phyloP scores from a whole-genome alignment of 2,888 invertebrate species.

The Andrena dorsata region DNA sequence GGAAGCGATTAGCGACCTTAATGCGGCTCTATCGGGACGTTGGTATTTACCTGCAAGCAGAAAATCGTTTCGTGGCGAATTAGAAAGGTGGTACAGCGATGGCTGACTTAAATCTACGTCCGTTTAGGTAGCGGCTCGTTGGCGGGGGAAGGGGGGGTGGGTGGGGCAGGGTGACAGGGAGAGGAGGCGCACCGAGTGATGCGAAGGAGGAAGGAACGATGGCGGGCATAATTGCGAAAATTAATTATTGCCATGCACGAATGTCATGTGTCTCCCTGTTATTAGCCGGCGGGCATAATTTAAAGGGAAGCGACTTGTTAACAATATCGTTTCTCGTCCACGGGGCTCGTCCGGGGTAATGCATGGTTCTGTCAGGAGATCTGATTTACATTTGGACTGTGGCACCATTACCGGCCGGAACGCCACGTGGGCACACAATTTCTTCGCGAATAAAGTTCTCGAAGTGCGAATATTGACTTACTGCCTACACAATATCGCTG shows the following conservation, averaged over 20 bases:
- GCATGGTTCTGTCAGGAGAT: constrained; percentile 64
- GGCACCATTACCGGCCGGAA: background rate
- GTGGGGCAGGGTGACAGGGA: background rate
- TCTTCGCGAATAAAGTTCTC: background rate
- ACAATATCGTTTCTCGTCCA: constrained; percentile 70
- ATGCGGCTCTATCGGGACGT: constrained; percentile 45
- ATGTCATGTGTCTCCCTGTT: constrained; percentile 82
- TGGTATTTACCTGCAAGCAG: constrained; percentile 77
- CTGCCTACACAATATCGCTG: too few relatives aligned
- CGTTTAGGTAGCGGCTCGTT: background rate
- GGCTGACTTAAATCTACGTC: constrained; percentile 2
- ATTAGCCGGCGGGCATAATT: constrained; percentile 83
- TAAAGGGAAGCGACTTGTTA: constrained; percentile 81
- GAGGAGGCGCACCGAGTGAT: constrained; percentile 15
- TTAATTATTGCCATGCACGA: constrained; percentile 84
- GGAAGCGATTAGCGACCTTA: constrained; percentile 29
- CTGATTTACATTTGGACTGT: constrained; percentile 64
- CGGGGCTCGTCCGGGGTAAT: constrained; percentile 54
- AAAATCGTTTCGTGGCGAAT: constrained; percentile 29
- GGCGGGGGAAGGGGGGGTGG: background rate
- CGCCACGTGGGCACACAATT: background rate
- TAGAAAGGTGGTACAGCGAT: background rate
- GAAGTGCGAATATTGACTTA: background rate
- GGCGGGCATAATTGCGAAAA: constrained; percentile 81
- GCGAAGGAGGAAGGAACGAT: constrained; percentile 65